Evolutionary conservation across 2,888 invertebrate species (phyloP), one percentile per base, ranked within the genome.

Genomic region (Euspilapteryx auroguttella): DNA sequence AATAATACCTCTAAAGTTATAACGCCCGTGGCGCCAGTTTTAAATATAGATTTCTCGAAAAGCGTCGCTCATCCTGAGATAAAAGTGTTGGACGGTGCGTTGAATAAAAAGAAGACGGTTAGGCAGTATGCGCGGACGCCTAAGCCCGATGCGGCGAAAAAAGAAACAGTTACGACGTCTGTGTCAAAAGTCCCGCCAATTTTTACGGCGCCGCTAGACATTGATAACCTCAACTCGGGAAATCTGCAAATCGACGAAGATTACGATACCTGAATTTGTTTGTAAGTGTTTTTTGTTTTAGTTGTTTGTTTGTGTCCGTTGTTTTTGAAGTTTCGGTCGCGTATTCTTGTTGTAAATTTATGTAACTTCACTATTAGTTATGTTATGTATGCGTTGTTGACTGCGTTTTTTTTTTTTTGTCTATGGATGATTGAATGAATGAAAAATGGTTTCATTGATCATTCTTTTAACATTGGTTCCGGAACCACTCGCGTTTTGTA

Each of bases 171-270:
- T n/a, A n/a, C n/a, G n/a, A n/a, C n/a, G n/a, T n/a, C n/a, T n/a
- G 40, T 50, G 2, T 61, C 59, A 31, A 28, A 44, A 3, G 54
- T 51, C 30, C 47, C 53, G 0, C n/a, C 27, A 1, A 25, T 42
- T 0, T 29, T 34, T 20, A 33, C 41, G n/a, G 22, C 45, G 2
- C 37, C 41, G 24, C 55, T 62, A 2, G 55, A 63, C 30, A 49
- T 69, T 34, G 71, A 71, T 35, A 47, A 53, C 42, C 47, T 69
- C 31, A 66, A 64, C 41, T 59, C 68, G 26, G 68, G 66, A 5
- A 62, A 71, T 35, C 43, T 75, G 39, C 66, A 76, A 40, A 68
- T 76, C 26, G 77, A 77, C 30, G 77, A 77, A 47, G 77, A 77
- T 55, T 77, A 77, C 42, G 77, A 77, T 64, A 73, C 75, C 55